Evolutionary conservation across 2,797 vertebrate species (phyloP).

Genomic region (Phalanger gymnotis): DNA sequence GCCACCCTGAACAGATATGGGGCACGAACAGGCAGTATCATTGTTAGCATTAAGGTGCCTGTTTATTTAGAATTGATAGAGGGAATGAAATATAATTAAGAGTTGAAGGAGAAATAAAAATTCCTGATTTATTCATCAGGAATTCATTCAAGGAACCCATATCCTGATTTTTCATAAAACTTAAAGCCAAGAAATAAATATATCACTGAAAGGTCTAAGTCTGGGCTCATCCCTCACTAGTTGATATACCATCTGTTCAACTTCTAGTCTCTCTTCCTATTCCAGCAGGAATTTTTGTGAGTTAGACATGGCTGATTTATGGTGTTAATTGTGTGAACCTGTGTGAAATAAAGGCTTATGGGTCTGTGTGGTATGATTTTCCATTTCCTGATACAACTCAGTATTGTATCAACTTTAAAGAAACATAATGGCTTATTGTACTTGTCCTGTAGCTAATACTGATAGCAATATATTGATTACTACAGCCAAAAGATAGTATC

Average conservation of each 20-base stretch:
- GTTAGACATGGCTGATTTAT: constrained; percentile 21
- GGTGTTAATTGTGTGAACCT: constrained; percentile 49
- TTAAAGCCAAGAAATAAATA: constrained; percentile 60
- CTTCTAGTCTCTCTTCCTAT: constrained; percentile 47
- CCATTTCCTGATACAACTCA: constrained; percentile 3
- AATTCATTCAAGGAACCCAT: constrained; percentile 44
- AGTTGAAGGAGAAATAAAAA: constrained; percentile 20
- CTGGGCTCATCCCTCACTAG: constrained; percentile 31
- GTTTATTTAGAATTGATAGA: background rate
- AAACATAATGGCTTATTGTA: background rate
- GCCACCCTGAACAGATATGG: background rate
- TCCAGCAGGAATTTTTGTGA: constrained; percentile 30
- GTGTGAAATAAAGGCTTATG: constrained; percentile 51
- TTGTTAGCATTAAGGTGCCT: background rate
- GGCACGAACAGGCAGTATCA: background rate
- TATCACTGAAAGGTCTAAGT: constrained; percentile 40
- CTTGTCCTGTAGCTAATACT: background rate
- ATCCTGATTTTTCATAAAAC: constrained; percentile 51
- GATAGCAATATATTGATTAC: background rate
- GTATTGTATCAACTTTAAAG: background rate
- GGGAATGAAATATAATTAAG: background rate
- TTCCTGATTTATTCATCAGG: constrained; percentile 50
- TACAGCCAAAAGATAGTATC: background rate
- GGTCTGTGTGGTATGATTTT: constrained; percentile 29
- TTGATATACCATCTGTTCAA: constrained; percentile 60